Evolutionary conservation across 1,140 invertebrate genomes (phyloP).

Genomic region (Archivesica marissinica): DNA sequence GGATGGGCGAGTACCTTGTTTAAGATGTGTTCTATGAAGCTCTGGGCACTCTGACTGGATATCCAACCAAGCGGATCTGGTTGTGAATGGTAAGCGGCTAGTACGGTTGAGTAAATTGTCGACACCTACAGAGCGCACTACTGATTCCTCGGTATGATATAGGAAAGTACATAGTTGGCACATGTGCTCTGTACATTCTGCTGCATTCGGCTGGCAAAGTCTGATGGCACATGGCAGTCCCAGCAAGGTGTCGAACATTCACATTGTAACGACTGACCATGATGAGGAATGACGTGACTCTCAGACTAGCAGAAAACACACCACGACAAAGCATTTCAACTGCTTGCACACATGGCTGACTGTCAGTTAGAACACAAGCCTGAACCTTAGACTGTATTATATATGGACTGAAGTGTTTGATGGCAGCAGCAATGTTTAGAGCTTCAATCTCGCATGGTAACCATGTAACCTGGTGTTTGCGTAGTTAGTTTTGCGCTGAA

Average conservation of each 20-base stretch:
- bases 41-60: conserved; percentile 56
- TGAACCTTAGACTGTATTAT: conserved; percentile 50
- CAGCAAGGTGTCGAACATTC: conserved; percentile 33
- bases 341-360: conserved; percentile 58
- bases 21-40: conserved; percentile 31
- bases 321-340: conserved; percentile 42
- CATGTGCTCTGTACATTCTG: conserved; percentile 6
- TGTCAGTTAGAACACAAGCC: conserved; percentile 56
- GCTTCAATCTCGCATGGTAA: too few species aligned
- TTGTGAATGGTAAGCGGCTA: conserved; percentile 38
- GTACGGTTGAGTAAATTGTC: neutral
- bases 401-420: conserved; percentile 60
- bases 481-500: conserved; percentile 62
- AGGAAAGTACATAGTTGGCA: conserved; percentile 47
- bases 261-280: conserved; percentile 36
- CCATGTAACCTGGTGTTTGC: conserved; percentile 32
- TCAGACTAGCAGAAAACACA: conserved; percentile 61
- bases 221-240: conserved; percentile 37
- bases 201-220: conserved; percentile 58
- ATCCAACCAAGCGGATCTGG: conserved; percentile 26
- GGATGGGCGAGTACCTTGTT: conserved; percentile 61
- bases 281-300: conserved; percentile 56
- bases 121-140: neutral
- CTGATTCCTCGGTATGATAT: neutral
- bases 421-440: too few species aligned